Conservation (phyloP, 2,113 vertebrate species). For the Pachycephala philippinensis region DNA sequence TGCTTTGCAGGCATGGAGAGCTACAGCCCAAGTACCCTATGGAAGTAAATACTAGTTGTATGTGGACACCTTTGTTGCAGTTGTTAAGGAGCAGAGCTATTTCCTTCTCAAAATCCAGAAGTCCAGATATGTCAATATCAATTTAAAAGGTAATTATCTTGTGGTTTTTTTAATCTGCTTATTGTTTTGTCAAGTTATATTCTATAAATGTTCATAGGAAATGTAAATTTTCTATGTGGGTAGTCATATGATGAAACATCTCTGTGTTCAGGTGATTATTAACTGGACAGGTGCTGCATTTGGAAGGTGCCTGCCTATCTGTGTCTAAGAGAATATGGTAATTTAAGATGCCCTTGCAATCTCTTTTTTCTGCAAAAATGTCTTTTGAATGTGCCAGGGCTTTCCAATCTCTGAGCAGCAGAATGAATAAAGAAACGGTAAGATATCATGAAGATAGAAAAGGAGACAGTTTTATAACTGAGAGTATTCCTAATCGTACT, state of each 20-base stretch:
- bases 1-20: background rate
- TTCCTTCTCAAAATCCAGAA: background rate
- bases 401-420: background rate
- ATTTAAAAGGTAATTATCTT: background rate
- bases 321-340: background rate
- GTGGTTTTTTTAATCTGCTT: background rate
- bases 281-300: background rate
- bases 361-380: background rate
- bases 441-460: background rate
- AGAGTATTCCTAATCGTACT: background rate
- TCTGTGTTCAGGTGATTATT: background rate
- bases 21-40: background rate
- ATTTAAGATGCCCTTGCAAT: background rate
- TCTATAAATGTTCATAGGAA: background rate
- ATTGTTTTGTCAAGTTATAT: background rate
- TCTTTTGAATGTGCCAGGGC: background rate
- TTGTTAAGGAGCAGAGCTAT: background rate
- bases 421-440: background rate
- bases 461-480: slow-evolving; percentile 17
- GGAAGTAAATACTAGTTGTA: background rate
- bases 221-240: background rate
- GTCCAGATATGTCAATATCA: background rate
- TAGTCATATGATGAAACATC: background rate
- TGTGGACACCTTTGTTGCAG: background rate
- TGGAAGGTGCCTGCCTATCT: background rate